Percentiles rank a stretch among this genome's conserved stretches.
phyloP scores from a whole-genome alignment of 2,113 vertebrate genomes.

The Halichoerus grypus region DNA sequence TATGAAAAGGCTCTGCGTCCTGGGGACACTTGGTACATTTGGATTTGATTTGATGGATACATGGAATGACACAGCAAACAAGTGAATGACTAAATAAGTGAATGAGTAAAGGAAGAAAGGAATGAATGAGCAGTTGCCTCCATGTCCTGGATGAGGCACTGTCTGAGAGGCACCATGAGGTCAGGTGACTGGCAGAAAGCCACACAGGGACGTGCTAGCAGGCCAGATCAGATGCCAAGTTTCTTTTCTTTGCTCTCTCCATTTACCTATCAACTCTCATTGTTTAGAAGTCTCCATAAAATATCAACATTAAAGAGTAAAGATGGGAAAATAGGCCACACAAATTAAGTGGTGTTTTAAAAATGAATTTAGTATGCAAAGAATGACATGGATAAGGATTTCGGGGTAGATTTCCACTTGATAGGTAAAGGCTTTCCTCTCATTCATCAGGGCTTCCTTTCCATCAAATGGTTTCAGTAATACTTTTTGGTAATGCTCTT shows the following conservation, averaged over 20 bases:
- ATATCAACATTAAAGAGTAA: background rate
- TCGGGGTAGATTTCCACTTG: background rate
- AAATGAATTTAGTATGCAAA: background rate
- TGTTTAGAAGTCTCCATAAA: background rate
- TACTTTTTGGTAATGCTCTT: background rate
- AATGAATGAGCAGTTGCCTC: background rate
- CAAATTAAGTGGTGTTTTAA: background rate
- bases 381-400: background rate
- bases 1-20: background rate
- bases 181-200: constrained; percentile 33
- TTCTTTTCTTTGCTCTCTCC: constrained; percentile 40
- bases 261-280: background rate
- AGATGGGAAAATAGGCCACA: background rate
- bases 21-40: background rate
- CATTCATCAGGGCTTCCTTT: background rate
- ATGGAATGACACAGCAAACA: constrained; percentile 37
- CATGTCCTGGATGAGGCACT: background rate
- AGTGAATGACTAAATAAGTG: background rate
- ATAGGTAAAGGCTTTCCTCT: background rate
- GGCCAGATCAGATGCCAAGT: background rate
- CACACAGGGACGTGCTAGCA: background rate
- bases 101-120: background rate
- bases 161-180: background rate
- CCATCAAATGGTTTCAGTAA: background rate
- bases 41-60: background rate